These are phyloP conservation scores for Acanthosepion pharaonis DNA, from an alignment of 2,888 invertebrate genomes.

Conservation along the genomic window DNA sequence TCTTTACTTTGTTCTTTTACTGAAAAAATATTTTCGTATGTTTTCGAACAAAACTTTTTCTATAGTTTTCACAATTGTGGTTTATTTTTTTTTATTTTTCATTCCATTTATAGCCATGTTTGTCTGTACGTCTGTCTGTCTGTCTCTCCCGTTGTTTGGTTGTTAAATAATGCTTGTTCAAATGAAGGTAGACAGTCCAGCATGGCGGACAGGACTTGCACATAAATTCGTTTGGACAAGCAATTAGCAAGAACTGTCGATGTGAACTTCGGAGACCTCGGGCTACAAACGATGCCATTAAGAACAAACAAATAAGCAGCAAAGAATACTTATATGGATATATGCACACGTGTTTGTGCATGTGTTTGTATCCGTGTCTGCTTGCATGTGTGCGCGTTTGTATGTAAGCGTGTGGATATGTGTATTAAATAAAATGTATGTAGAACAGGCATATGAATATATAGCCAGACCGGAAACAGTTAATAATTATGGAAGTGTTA, in stretches of 20 bases:
- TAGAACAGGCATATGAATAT: not conserved
- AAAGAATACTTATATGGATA: not conserved
- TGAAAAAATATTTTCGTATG: too few species aligned
- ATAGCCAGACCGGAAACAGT: not conserved
- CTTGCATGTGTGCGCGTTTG: not conserved
- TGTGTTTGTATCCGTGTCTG: accelerated
- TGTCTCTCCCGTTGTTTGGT: not conserved
- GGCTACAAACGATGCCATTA: not conserved
- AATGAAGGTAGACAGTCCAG: not conserved
- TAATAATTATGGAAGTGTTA: not conserved
- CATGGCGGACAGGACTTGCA: not conserved
- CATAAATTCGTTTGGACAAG: conserved; percentile 33
- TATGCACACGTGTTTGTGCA: too few species aligned
- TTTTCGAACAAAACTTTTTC: too few species aligned
- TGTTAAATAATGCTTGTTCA: not conserved
- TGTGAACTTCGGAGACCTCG: not conserved
- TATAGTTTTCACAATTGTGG: too few species aligned
- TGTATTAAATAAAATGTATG: not conserved
- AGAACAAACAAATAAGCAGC: not conserved
- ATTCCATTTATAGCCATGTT: not conserved
- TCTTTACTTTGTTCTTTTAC: too few species aligned
- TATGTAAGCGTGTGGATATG: not conserved
- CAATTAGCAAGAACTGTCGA: conserved; percentile 33
- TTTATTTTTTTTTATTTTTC: not conserved
- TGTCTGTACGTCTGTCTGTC: not conserved